Base-by-base conservation (phyloP, 2,888 invertebrate species). In the Drosophila meridionalis region DNA sequence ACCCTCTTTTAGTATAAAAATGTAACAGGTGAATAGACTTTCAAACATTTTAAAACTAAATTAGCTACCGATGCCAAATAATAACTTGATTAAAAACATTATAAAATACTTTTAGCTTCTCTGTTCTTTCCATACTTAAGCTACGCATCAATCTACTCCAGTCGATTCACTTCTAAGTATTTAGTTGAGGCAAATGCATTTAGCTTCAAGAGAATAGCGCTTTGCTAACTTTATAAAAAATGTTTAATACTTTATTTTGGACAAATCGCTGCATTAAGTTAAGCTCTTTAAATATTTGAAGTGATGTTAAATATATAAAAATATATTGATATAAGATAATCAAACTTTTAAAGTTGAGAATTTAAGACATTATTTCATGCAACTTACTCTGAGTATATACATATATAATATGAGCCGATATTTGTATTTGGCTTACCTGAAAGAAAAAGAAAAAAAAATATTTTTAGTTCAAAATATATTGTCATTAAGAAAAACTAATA, bases 401-500 rank as follows among this genome's bases (percentile, higher is more conserved):
- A 1, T 36, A 11, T 40, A 20, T 43, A 20, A 20, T 20, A 20
- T 20, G 20, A 20, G 1, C 20, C 20, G 20, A 20, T 20, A 20
- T 20, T 20, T 20, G 20, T 20, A 0, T 20, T 14, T 12, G 34
- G 34, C 78, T 73, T 76, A 76, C 78, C 76, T 76, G 64, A 32
- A 73, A 78, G n/a, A 32, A 2, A 64, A n/a, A 34, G 30, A 58
- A 69, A 26, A 28, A 28, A 60, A 52, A 32, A 50, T 48, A 20
- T 20, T 20, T 20, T 20, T 20, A 20, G 20, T 20, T 20, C 20
- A 20, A 20, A 20, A 20, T 20, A 20, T 20, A 20, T 20, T 20
- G 1, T 20, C 0, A 20, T 20, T 20, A 20, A 20, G 20, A 20
- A 20, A 20, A 20, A 20, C 20, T 20, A 20, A n/a, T n/a, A n/a